Base-by-base conservation (phyloP, 2,113 vertebrate species). In the Trogon melanurus region DNA sequence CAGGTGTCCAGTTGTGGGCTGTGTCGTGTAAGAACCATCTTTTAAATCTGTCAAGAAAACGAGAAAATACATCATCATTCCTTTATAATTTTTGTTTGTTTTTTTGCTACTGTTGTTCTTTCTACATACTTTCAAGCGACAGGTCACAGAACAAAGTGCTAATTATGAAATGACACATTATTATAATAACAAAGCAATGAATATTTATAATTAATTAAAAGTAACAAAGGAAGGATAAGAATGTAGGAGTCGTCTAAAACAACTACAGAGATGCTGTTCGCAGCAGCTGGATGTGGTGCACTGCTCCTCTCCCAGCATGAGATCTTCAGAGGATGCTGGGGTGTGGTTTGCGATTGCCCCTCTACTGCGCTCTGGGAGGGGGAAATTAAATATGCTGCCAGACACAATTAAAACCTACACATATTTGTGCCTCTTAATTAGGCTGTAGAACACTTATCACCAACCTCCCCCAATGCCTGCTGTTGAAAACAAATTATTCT, bases 371-470 rank as follows among this genome's bases (percentile, higher is more conserved):
- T 69, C 65, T 27, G 44, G 79, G 65, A 86, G 20, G 47, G 19
- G 41, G 4, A 86, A 91, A 93, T 72, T 29, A 53, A 86, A 71
- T 53, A 32, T 44, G 13, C 65, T 91, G 30, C 79, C 70, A 95
- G 84, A 67, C 53, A 71, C 65, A 86, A 91, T 83, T 83, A 83
- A 92, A 93, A 81, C 6, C 18, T 36, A 38, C 19, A 84, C 88
- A 81, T 73, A 38, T 70, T 93, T 79, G 61, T 75, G n/a, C 83
- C 86, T 86, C 83, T 79, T 92, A 91, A 84, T 89, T 86, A 86
- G 54, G 22, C 58, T 65, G 57, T 38, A 75, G 65, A 89, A 89
- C 66, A 80, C 82, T 83, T 80, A 79, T 12, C 1, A 0, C 13
- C 69, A 91, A 4, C 65, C 45, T 84, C 54, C 48, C 15, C 19